phyloP scores from a whole-genome alignment of 1,140 invertebrate genomes.

The Pseudomyrmex concolor region DNA sequence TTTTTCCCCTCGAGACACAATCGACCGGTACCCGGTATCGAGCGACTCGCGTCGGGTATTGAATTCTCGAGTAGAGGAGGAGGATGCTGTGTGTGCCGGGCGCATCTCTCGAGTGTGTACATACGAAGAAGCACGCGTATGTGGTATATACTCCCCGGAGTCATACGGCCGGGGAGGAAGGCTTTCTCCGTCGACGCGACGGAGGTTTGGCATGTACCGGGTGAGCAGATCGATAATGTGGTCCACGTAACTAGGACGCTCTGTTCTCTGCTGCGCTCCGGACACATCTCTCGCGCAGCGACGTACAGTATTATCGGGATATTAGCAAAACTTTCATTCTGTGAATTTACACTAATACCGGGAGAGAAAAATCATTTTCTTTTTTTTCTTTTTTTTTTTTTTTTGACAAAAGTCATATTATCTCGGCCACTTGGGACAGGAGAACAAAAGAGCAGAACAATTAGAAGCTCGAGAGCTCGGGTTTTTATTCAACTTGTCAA shows the following conservation, averaged over 20 bases:
- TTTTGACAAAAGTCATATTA: too few relatives aligned
- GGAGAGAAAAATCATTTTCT: not conserved
- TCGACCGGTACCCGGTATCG: slow-evolving; percentile 35
- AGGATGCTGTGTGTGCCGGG: not conserved
- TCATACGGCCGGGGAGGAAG: slow-evolving; percentile 9
- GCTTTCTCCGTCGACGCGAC: slow-evolving; percentile 7
- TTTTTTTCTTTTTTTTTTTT: not conserved
- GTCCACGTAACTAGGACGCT: slow-evolving; percentile 63
- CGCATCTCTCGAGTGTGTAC: slow-evolving; percentile 8
- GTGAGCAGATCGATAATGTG: slow-evolving; percentile 64
- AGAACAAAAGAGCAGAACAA: too few relatives aligned
- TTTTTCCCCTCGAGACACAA: slow-evolving; percentile 48
- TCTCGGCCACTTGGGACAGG: too few relatives aligned
- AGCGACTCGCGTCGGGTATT: slow-evolving; percentile 36
- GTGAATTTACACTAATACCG: too few relatives aligned
- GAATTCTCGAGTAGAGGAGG: slow-evolving; percentile 42
- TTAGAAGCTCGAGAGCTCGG: too few relatives aligned
- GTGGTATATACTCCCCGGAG: slow-evolving; percentile 5
- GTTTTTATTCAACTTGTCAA: too few relatives aligned
- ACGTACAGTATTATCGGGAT: not conserved
- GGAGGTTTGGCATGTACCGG: slow-evolving; percentile 52
- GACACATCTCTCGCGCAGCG: slow-evolving; percentile 15
- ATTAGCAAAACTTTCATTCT: too few relatives aligned
- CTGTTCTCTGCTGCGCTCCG: not conserved
- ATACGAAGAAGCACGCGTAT: not conserved